These are phyloP conservation scores for Thymelicus acteon DNA, from an alignment of 2,888 invertebrate species.

Conservation along the genomic window DNA sequence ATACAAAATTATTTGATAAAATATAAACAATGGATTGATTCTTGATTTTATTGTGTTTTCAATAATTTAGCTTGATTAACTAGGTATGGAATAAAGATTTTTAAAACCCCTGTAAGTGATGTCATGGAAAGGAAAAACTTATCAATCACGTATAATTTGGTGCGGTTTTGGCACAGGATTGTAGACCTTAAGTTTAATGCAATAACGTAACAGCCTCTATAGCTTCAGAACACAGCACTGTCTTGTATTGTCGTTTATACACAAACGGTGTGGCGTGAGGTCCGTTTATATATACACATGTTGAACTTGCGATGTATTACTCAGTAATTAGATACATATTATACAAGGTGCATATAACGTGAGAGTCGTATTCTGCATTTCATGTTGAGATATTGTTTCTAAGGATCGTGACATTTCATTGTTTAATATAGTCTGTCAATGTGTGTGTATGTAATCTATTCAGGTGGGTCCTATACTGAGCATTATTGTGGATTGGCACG, in stretches of 20 bases:
- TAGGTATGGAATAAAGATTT: neutral
- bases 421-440: too few relatives aligned
- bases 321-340: too few relatives aligned
- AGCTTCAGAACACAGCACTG: neutral
- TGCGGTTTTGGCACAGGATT: neutral
- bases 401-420: too few relatives aligned
- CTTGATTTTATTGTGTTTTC: slow-evolving; percentile 51
- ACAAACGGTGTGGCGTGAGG: neutral
- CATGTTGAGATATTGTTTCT: too few relatives aligned
- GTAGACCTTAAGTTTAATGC: neutral
- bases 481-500: neutral
- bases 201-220: neutral
- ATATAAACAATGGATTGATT: slow-evolving; percentile 17
- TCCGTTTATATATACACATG: neutral
- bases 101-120: too few relatives aligned
- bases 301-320: neutral
- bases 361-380: too few relatives aligned
- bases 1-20: slow-evolving; percentile 28
- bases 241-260: neutral
- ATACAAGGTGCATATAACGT: too few relatives aligned
- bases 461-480: neutral
- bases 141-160: neutral
- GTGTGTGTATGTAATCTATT: neutral
- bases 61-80: slow-evolving; percentile 25
- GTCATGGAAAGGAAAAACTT: neutral